Conservation (phyloP, 30 jellyfish, hydroid and myxozoan species). For the Clytia hemisphaerica region DNA sequence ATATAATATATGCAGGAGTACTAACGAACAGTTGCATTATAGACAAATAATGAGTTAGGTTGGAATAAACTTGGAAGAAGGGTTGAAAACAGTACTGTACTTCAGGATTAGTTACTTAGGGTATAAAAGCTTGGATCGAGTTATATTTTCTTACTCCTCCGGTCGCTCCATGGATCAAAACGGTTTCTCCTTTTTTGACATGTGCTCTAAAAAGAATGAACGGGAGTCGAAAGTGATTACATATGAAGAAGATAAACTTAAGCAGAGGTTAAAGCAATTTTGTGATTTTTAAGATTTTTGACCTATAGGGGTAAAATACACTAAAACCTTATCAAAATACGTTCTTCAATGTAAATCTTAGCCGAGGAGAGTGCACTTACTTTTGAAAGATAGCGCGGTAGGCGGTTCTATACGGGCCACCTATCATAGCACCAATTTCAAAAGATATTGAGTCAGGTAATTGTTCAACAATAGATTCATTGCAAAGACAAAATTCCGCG, state of each 20-base stretch:
- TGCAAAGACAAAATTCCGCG: constrained; percentile 39
- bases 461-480: constrained; percentile 5
- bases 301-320: background rate
- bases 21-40: too few species aligned
- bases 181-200: constrained; percentile 55
- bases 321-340: background rate
- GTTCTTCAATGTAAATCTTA: background rate
- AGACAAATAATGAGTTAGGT: too few species aligned
- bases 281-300: background rate
- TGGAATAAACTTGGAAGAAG: too few species aligned
- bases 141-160: constrained; percentile 94
- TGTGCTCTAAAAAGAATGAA: constrained; percentile 29
- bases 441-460: constrained; percentile 10
- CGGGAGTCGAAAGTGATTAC: background rate
- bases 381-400: too few species aligned
- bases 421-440: constrained; percentile 37
- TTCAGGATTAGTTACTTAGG: too few species aligned
- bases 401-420: constrained; percentile 35
- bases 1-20: too few species aligned
- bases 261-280: background rate
- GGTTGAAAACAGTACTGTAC: too few species aligned
- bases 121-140: too few species aligned
- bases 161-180: constrained; percentile 84
- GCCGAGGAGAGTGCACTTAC: too few species aligned
- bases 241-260: background rate